phyloP scores from a whole-genome alignment of 2,888 invertebrate genomes.

The Ormyrus pomaceus region DNA sequence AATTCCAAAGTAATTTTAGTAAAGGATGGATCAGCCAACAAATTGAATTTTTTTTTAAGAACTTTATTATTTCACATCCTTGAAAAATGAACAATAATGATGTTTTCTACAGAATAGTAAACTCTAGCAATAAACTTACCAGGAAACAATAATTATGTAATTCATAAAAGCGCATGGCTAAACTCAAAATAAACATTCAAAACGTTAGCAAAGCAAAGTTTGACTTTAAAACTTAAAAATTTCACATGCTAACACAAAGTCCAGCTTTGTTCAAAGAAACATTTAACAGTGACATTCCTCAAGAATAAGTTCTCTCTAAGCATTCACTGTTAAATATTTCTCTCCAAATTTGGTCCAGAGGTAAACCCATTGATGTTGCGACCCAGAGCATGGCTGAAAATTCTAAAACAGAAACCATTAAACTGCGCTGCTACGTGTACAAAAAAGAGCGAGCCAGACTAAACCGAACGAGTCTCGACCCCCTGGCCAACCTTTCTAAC shows the following conservation, averaged over 20 bases:
- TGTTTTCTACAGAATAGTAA: conserved; percentile 21
- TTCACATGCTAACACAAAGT: background rate
- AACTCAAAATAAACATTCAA: conserved; percentile 30
- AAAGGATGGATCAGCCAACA: background rate
- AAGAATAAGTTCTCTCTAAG: too few species aligned
- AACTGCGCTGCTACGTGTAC: background rate
- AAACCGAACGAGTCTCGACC: background rate
- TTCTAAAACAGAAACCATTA: background rate
- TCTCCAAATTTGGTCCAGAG: conserved; percentile 2
- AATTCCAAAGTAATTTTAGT: background rate
- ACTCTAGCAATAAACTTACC: conserved; percentile 31
- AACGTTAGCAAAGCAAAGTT: conserved; percentile 33
- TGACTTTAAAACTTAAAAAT: conserved; percentile 30
- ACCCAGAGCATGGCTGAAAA: conserved; percentile 39
- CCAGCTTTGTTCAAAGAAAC: conserved; percentile 5
- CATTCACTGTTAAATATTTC: background rate
- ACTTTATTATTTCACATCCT: conserved; percentile 21
- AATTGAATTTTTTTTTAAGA: background rate
- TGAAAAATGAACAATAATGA: conserved; percentile 37
- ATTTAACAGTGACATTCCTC: background rate
- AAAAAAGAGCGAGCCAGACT: background rate
- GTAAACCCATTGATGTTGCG: conserved; percentile 16
- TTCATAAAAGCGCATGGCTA: conserved; percentile 49
- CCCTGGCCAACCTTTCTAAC: background rate
- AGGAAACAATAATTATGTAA: conserved; percentile 39